phyloP scores from a whole-genome alignment of 2,113 vertebrate species.

The Myxocyprinus asiaticus region DNA sequence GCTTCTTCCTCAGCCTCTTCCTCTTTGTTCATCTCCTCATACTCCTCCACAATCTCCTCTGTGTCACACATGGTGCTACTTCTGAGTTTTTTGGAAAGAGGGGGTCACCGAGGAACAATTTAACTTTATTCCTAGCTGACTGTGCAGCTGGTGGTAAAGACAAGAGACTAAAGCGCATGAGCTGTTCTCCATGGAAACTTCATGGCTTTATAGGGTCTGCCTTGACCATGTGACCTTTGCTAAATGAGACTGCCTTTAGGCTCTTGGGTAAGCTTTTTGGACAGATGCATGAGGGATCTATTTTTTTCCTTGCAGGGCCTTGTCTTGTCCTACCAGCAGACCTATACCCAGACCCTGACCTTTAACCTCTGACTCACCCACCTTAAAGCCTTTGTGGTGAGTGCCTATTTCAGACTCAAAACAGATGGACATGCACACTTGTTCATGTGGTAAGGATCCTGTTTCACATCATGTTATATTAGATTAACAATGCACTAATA shows the following conservation, averaged over 20 bases:
- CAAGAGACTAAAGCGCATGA: constrained; percentile 35
- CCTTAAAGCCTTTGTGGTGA: constrained; percentile 72
- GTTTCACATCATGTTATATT: constrained; percentile 17
- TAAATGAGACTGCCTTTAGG: constrained; percentile 50
- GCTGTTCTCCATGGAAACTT: neutral
- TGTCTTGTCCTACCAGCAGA: constrained; percentile 49
- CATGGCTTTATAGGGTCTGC: constrained; percentile 64
- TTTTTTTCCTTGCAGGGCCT: constrained; percentile 65
- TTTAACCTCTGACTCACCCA: constrained; percentile 55
- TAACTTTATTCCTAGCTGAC: constrained; percentile 4
- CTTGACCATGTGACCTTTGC: constrained; percentile 66
- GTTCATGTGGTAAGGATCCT: constrained; percentile 38
- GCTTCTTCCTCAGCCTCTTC: constrained; percentile 47
- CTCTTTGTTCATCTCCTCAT: neutral
- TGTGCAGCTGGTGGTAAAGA: constrained; percentile 43
- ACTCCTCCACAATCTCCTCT: constrained; percentile 59
- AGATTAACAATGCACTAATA: neutral
- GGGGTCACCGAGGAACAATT: neutral
- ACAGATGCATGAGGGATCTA: constrained; percentile 74
- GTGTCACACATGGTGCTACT: constrained; percentile 71
- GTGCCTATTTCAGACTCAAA: constrained; percentile 72
- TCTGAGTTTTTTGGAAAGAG: constrained; percentile 19
- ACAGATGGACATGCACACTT: constrained; percentile 71
- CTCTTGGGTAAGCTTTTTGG: constrained; percentile 54
- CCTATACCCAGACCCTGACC: constrained; percentile 44